A percentile compares a stretch with the other conserved stretches of the same genome.
phyloP scores from a whole-genome alignment of 2,113 vertebrate species.

The Cheirogaleus medius region DNA sequence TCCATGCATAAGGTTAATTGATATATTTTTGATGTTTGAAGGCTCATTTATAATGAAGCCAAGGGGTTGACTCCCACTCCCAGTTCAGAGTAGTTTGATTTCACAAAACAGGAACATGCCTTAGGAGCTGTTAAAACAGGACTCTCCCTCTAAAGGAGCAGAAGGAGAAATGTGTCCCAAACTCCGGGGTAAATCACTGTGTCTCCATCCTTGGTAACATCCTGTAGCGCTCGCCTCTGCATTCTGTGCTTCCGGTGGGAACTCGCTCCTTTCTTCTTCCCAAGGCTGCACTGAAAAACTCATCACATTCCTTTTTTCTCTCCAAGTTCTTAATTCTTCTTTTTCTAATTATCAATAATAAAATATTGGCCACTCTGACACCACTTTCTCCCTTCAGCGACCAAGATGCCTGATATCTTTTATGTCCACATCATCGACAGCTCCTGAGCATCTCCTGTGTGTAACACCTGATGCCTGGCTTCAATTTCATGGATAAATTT shows the following conservation, averaged over 20 bases:
- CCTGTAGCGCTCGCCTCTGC: fast-evolving
- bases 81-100: not conserved
- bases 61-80: not conserved
- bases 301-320: not conserved
- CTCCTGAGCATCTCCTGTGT: not conserved
- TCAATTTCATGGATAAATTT: not conserved
- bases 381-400: not conserved
- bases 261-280: not conserved
- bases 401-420: not conserved
- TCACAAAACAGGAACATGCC: not conserved
- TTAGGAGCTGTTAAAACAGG: not conserved
- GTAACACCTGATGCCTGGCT: not conserved
- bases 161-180: not conserved
- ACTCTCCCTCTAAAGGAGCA: not conserved
- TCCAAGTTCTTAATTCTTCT: not conserved
- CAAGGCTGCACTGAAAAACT: not conserved
- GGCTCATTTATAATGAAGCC: not conserved
- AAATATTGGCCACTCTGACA: not conserved
- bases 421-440: not conserved
- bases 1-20: not conserved
- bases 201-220: not conserved
- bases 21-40: not conserved
- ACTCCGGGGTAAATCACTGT: not conserved
- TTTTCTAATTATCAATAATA: not conserved
- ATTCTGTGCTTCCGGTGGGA: not conserved